Evolutionary conservation across 2,888 invertebrate genomes (phyloP), one percentile per base, ranked within the genome.

Genomic region (Apocheima hispidaria): DNA sequence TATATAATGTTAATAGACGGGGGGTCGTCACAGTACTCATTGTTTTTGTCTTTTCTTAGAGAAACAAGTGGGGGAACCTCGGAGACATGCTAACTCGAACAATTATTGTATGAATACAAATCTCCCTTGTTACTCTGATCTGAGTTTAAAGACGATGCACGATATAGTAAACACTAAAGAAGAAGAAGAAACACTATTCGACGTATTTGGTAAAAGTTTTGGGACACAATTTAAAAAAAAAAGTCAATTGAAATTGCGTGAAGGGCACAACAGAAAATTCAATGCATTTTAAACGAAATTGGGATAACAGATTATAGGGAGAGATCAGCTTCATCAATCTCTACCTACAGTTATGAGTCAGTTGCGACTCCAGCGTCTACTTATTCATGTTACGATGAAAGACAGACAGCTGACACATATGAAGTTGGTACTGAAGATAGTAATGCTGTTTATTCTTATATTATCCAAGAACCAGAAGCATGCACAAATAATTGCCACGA

Each of bases 311-410:
- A 48, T 48, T 48, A 48, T 33, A 48, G 33, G 48, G 48, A 48
- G 48, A 48, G 48, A 48, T 48, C 48, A 48, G 48, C 48, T 48
- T 48, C 48, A 48, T 48, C 48, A 48, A 48, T 10, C 48, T 48
- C 48, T 48, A 48, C 33, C 48, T 48, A 48, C 48, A 48, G 48
- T 48, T 48, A 48, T 18, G 48, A 30, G 18, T 18, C 48, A 48
- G 48, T 48, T 48, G 48, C 48, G 48, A 48, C 48, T 48, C 30
- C 48, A 48, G 48, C 48, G 33, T 48, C 28, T 28, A 28, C 33
- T 48, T 48, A 48, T 48, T 48, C 48, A 48, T 33, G 48, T 30
- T 48, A 48, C 48, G 18, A 48, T 48, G 48, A 48, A 48, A 46
- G 46, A 14, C 46, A 46, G 23, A 46, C 46, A 20, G 40, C 40